Base-by-base conservation (phyloP, 2,888 invertebrate genomes). In the Pollenia angustigena region DNA sequence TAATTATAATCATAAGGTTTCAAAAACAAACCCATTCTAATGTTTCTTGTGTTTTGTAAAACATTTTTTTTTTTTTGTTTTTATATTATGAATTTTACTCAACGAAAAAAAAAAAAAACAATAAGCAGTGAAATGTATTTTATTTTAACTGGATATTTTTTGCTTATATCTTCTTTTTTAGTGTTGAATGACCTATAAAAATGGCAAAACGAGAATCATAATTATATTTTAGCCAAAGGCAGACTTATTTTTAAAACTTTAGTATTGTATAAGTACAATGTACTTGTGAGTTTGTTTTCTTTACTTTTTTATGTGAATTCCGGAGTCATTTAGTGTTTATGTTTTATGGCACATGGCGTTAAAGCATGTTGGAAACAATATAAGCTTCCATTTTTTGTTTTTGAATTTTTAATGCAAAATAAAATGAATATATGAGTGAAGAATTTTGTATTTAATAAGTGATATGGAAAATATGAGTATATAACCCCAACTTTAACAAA, bases 1-100 rank as follows among this genome's bases (percentile, higher is more conserved):
- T 83, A 83, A 66, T 75, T 83, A 75, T 79, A 56, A 64, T 82
- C 54, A 83, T 76, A 86, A 86, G 83, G 86, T 76, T 83, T 86
- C 82, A 12, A 48, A 46, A 64, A 54, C 66, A 58, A 32, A 18
- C 14, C 62, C 1, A 50, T 69, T 58, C 32, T 18, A 18, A 72
- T 44, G 23, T 23, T 32, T 46, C 16, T 72, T 52, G n/a, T 40
- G 12, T 16, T 76, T 64, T 54, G 48, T 71, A 23, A n/a, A n/a
- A 12, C 44, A 18, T 14, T 0, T 56, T 44, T 52, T 44, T 66
- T 11, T 8, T 32, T 48, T 16, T 1, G 11, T 23, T 14, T n/a
- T 50, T 75, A 9, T 44, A 11, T 52, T 18, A n/a, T 42, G 66
- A 23, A 23, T 32, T n/a, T 18, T 72, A 52, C 42, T n/a, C 4